Base-by-base conservation (phyloP, 2,888 invertebrate species). In the Galeruca laticollis region DNA sequence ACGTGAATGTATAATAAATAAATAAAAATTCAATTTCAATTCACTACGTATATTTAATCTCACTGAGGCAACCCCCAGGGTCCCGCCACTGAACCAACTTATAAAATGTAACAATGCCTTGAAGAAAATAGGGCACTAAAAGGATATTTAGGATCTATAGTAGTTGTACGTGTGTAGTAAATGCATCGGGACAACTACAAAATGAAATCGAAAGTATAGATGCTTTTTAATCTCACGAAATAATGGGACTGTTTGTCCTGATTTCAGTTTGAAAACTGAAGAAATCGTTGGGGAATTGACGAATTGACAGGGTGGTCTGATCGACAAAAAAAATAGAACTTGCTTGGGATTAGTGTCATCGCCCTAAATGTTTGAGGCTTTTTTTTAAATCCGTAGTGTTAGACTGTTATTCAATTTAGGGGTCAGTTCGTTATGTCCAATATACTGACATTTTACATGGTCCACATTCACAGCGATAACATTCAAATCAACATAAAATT, bases 91-190 rank as follows among this genome's bases (percentile, higher is more conserved):
- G 56, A 18, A 15, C 18, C 35, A 35, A n/a, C 56, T 56, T 18
- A 15, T 4, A 15, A 15, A 57, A n/a, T 60, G 43, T 59, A 66
- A 66, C 66, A 66, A 66, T 66, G 26, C 56, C 56, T 59, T 47
- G 31, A 35, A 60, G 37, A 59, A 64, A 66, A 66, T 63, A 26
- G 66, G 60, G 66, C 66, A 66, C 66, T 66, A 66, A 66, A 66
- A 66, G 66, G 66, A 66, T 66, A 66, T 66, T 66, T 66, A 66
- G 66, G 66, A 66, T 59, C 60, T 64, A 65, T 65, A 65, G 65
- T 57, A 66, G 51, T 59, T 49, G 66, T 66, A 66, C 66, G 66
- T 66, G 66, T 66, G 66, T 66, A 66, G 49, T 66, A 66, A 66
- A 66, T 66, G 66, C 66, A 51, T 66, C 59, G 59, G 66, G 66